Evolutionary conservation across 2,888 invertebrate species (phyloP).

Genomic region (Coelopa pilipes): DNA sequence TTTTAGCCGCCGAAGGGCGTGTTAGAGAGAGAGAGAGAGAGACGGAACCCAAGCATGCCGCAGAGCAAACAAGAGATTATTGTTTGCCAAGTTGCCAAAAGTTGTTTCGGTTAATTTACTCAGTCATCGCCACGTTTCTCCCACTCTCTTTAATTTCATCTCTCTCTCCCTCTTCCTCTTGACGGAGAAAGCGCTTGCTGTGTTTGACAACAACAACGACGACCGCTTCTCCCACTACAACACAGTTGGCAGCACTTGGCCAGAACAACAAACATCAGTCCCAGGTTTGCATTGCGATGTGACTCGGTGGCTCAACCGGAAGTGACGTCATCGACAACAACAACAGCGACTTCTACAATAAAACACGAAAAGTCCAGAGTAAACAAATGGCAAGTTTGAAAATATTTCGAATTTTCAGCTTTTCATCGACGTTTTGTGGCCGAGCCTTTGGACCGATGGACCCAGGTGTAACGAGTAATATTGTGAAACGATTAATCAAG

Average conservation of each 20-base stretch:
- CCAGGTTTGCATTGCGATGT: too few relatives aligned
- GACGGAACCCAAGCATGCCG: background rate
- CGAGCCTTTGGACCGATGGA: too few relatives aligned
- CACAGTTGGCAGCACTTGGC: background rate
- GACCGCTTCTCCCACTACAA: background rate
- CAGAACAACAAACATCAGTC: too few relatives aligned
- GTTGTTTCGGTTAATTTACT: slow-evolving; percentile 14
- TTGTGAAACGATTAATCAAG: too few relatives aligned
- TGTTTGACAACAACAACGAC: background rate
- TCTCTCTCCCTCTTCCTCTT: background rate
- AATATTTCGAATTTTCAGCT: too few relatives aligned
- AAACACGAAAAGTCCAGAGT: too few relatives aligned
- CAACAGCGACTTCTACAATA: too few relatives aligned
- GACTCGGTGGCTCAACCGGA: too few relatives aligned
- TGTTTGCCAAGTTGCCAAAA: slow-evolving; percentile 17
- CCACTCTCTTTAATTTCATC: background rate
- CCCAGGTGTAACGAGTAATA: too few relatives aligned
- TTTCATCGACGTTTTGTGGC: too few relatives aligned
- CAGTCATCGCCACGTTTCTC: background rate
- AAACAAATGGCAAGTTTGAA: too few relatives aligned
- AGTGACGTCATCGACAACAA: too few relatives aligned
- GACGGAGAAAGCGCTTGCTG: background rate
- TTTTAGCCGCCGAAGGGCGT: background rate
- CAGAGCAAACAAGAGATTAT: slow-evolving; percentile 11
- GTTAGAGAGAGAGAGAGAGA: background rate